A percentile compares a stretch with the other conserved stretches of the same genome.
Conservation (phyloP, 1,140 invertebrate species). For the Rhopalosiphum maidis region DNA sequence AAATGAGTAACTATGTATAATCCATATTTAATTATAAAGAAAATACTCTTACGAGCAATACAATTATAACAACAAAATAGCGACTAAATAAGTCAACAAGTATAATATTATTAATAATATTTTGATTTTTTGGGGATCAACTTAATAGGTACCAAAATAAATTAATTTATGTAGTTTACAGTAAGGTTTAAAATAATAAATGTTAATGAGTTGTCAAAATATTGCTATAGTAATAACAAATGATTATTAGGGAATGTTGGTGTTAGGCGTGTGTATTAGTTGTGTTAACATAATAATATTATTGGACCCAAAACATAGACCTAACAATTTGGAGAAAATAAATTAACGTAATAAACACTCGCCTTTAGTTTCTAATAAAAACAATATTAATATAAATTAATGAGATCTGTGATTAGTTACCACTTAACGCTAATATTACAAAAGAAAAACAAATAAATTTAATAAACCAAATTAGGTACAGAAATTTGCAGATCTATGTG, state of each 20-base stretch:
- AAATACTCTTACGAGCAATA: constrained; percentile 38
- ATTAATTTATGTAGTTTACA: constrained; percentile 43
- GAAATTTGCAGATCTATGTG: constrained; percentile 54
- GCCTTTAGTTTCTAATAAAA: constrained; percentile 34
- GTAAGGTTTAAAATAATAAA: constrained; percentile 36
- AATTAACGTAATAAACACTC: constrained; percentile 43
- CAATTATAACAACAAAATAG: constrained; percentile 55
- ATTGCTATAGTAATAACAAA: constrained; percentile 43
- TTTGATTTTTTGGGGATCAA: constrained; percentile 40
- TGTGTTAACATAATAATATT: constrained; percentile 49
- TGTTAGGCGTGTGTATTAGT: constrained; percentile 45
- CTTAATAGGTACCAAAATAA: constrained; percentile 56
- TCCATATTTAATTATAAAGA: constrained; percentile 53
- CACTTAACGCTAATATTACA: constrained; percentile 52
- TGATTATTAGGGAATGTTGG: constrained; percentile 44
- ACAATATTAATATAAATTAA: constrained; percentile 50
- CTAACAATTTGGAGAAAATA: constrained; percentile 54
- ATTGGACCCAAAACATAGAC: constrained; percentile 57
- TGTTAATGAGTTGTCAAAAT: constrained; percentile 31
- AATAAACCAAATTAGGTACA: constrained; percentile 36
- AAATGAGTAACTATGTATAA: constrained; percentile 56
- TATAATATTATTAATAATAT: constrained; percentile 51
- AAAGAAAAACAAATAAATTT: constrained; percentile 51
- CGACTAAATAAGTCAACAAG: constrained; percentile 57
- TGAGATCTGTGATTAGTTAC: constrained; percentile 55